Evolutionary conservation across 2,888 invertebrate genomes (phyloP).

Genomic region (Melikaiella ostensackeni): DNA sequence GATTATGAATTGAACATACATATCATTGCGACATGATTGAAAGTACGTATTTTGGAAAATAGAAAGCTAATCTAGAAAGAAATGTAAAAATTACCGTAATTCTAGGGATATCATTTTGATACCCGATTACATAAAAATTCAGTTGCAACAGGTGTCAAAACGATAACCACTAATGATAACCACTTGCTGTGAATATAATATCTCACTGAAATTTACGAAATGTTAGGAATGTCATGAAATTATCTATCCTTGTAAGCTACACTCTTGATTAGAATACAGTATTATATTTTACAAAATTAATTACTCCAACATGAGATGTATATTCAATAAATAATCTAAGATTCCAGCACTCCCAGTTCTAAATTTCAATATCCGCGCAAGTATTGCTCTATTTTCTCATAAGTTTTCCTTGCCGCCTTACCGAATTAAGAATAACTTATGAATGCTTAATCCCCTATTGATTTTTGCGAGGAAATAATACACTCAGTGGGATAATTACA

Average conservation of each 20-base stretch:
- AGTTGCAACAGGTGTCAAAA: constrained; percentile 7
- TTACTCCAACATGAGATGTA: not conserved
- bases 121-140: not conserved
- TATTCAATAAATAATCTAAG: not conserved
- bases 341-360: constrained; percentile 1
- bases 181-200: not conserved
- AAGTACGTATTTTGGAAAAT: not conserved
- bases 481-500: constrained; percentile 25
- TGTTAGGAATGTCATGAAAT: not conserved
- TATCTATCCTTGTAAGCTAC: not conserved
- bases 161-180: not conserved
- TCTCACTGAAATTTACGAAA: not conserved
- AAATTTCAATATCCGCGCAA: not conserved
- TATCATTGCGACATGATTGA: not conserved
- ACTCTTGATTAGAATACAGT: not conserved
- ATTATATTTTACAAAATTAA: not conserved
- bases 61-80: not conserved
- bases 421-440: constrained; percentile 19
- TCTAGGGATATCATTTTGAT: no score
- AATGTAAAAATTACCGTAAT: no score
- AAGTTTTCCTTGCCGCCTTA: not conserved
- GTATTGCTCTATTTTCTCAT: constrained; percentile 3
- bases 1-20: no score
- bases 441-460: constrained; percentile 23
- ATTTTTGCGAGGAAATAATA: constrained; percentile 21